A percentile compares a stretch with the other conserved stretches of the same genome.
phyloP scores from a whole-genome alignment of 2,888 invertebrate genomes.

The Cataglyphis livida region DNA sequence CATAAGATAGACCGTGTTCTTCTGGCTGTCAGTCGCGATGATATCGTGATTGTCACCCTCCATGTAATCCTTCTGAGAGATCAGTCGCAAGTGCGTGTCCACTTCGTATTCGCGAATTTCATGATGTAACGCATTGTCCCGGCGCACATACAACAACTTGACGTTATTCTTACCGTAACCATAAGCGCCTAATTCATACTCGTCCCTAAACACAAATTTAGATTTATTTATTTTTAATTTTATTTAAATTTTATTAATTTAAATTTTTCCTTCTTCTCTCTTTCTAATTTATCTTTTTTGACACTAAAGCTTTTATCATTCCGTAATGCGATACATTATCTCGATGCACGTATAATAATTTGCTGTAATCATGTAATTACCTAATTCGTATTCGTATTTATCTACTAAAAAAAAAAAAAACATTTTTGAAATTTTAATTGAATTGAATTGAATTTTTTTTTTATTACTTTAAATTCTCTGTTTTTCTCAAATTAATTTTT shows the following conservation, averaged over 20 bases:
- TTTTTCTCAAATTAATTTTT: neutral
- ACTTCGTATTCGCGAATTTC: constrained; percentile 92
- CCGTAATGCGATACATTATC: no score
- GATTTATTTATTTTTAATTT: neutral
- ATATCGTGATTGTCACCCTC: constrained; percentile 92
- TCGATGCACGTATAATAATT: neutral
- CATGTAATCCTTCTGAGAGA: constrained; percentile 90
- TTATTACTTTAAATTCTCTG: neutral
- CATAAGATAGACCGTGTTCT: constrained; percentile 92
- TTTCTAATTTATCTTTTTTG: neutral
- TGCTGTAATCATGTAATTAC: neutral
- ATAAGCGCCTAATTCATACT: constrained; percentile 89
- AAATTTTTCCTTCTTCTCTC: neutral
- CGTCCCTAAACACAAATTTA: constrained; percentile 66
- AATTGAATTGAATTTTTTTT: neutral
- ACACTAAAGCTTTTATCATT: neutral
- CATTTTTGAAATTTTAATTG: neutral
- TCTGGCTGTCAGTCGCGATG: constrained; percentile 93
- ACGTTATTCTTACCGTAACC: constrained; percentile 92
- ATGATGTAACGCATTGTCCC: constrained; percentile 89
- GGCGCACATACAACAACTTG: constrained; percentile 90
- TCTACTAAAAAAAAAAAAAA: neutral
- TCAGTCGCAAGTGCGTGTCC: constrained; percentile 90
- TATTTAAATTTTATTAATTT: neutral
- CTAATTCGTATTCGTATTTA: neutral